Conservation (phyloP, 2,113 vertebrate genomes). For the Arizona elegans region DNA sequence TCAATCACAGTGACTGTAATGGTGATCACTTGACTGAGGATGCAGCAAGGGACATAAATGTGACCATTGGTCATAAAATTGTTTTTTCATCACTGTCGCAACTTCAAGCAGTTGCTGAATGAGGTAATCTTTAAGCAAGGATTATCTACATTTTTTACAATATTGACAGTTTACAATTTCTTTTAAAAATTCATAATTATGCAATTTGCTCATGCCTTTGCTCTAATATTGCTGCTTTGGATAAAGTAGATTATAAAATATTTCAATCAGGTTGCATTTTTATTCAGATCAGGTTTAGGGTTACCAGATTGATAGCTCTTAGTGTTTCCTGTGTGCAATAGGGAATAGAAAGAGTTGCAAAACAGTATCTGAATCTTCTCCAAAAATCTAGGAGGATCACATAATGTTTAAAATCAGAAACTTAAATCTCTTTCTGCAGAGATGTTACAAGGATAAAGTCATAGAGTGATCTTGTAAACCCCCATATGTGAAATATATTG, state of each 20-base stretch:
- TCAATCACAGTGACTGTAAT: background rate
- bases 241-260: background rate
- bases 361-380: background rate
- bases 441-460: background rate
- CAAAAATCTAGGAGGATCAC: background rate
- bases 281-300: background rate
- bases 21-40: background rate
- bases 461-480: background rate
- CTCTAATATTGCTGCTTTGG: background rate
- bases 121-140: background rate
- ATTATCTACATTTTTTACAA: background rate
- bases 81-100: background rate
- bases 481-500: background rate
- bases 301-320: background rate
- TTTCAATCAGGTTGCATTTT: background rate
- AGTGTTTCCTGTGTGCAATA: background rate
- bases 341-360: background rate
- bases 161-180: background rate
- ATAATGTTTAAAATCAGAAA: background rate
- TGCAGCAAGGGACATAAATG: background rate
- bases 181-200: background rate
- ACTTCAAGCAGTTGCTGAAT: background rate
- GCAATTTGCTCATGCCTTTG: background rate
- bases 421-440: background rate
- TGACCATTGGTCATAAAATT: background rate